phyloP scores from a whole-genome alignment of 1,140 invertebrate genomes.

The Drosophila virilis region DNA sequence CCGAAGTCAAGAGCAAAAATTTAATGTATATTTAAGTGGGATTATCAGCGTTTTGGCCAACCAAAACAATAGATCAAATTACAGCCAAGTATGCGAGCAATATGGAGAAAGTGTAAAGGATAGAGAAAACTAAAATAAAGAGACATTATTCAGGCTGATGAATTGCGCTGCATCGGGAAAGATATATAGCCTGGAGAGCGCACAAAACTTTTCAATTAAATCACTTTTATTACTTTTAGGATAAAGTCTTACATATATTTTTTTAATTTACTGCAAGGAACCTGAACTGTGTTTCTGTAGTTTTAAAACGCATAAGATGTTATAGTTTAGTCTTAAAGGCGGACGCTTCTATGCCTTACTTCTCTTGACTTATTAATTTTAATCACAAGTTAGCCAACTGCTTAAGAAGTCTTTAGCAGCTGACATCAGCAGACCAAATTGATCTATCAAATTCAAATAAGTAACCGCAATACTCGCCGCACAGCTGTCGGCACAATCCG shows the following conservation, averaged over 20 bases:
- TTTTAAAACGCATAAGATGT: too few species aligned
- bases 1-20: not conserved
- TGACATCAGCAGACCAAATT: slow-evolving; percentile 24
- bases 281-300: too few species aligned
- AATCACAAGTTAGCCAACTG: not conserved
- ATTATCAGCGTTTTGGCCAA: slow-evolving; percentile 1
- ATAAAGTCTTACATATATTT: too few species aligned
- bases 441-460: slow-evolving; percentile 28
- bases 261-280: too few species aligned
- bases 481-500: slow-evolving; percentile 16
- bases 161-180: too few species aligned
- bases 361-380: not conserved
- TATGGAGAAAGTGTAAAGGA: not conserved
- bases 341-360: too few species aligned
- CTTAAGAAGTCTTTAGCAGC: not conserved
- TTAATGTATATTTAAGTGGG: not conserved
- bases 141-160: too few species aligned
- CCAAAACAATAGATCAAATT: slow-evolving; percentile 4
- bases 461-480: slow-evolving; percentile 3
- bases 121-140: not conserved
- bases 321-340: too few species aligned
- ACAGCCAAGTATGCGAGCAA: not conserved
- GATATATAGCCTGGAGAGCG: too few species aligned
- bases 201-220: too few species aligned
- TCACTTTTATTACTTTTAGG: too few species aligned